These are phyloP conservation scores for Heliothis virescens DNA, from an alignment of 1,140 invertebrate species.

Conservation along the genomic window DNA sequence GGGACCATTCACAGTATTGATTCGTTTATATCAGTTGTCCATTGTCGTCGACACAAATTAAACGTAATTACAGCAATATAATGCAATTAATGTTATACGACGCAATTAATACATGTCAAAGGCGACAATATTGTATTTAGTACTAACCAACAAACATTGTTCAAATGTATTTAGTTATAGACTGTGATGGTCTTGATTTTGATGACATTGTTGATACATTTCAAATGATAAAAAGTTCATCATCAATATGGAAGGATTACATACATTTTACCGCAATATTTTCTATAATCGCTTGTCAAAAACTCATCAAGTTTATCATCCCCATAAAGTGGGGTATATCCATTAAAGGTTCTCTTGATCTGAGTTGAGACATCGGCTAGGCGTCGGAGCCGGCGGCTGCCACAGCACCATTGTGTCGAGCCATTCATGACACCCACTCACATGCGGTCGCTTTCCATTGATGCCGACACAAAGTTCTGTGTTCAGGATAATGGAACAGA, in stretches of 20 bases:
- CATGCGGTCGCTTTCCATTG: conserved; percentile 36
- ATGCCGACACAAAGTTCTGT: conserved; percentile 17
- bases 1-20: conserved; percentile 24
- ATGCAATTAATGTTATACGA: conserved; percentile 24
- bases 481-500: background rate
- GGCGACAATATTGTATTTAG: background rate
- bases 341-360: conserved; percentile 5
- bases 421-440: conserved; percentile 38
- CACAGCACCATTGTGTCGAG: conserved; percentile 40
- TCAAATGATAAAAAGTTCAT: no score
- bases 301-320: conserved; percentile 22
- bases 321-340: conserved; percentile 22
- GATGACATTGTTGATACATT: no score
- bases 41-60: conserved; percentile 31
- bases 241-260: no score
- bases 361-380: conserved; percentile 26
- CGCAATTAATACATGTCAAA: conserved; percentile 7
- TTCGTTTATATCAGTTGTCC: conserved; percentile 23
- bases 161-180: no score
- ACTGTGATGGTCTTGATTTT: no score
- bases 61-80: conserved; percentile 17
- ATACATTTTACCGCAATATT: no score
- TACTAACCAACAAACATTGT: no score
- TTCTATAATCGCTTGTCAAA: conserved; percentile 11
- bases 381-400: conserved; percentile 6